A percentile compares a stretch with the other conserved stretches of the same genome.
Conservation (phyloP, 2,888 invertebrate genomes). For the Trachelus iudaicus region DNA sequence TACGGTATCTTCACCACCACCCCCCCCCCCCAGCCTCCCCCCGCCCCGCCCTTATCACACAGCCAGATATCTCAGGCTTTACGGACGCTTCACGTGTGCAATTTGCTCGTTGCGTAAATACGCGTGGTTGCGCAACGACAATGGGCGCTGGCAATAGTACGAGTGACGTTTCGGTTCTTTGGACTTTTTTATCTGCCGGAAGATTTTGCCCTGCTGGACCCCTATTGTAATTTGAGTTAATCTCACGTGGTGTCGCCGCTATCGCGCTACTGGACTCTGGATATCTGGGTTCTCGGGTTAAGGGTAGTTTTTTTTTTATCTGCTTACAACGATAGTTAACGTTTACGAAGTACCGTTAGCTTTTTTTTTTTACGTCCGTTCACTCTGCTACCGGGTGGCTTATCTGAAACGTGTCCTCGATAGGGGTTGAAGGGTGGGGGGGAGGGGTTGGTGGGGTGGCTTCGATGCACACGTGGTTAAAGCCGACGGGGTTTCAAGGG, state of each 20-base stretch:
- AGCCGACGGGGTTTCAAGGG: background rate
- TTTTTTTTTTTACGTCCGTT: background rate
- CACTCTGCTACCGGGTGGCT: background rate
- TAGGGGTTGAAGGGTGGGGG: background rate
- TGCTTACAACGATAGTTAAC: no score
- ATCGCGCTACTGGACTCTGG: background rate
- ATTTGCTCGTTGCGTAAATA: background rate
- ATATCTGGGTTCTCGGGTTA: background rate
- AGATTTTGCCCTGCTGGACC: background rate
- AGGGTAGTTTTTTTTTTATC: background rate
- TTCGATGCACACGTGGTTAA: background rate
- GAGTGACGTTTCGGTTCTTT: background rate
- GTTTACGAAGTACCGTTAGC: no score
- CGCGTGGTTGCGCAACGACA: background rate
- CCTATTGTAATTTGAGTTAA: no score
- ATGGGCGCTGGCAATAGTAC: background rate
- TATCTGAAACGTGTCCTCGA: background rate
- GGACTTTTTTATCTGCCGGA: background rate
- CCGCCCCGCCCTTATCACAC: fast-evolving
- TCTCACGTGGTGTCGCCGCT: background rate
- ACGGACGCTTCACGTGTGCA: background rate
- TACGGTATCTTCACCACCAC: no score
- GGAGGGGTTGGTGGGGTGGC: background rate
- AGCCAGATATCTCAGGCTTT: background rate
- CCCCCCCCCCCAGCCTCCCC: background rate